Evolutionary conservation across 2,888 invertebrate genomes (phyloP), one percentile per base, ranked within the genome.

Genomic region (Oxystoma pomonae): DNA sequence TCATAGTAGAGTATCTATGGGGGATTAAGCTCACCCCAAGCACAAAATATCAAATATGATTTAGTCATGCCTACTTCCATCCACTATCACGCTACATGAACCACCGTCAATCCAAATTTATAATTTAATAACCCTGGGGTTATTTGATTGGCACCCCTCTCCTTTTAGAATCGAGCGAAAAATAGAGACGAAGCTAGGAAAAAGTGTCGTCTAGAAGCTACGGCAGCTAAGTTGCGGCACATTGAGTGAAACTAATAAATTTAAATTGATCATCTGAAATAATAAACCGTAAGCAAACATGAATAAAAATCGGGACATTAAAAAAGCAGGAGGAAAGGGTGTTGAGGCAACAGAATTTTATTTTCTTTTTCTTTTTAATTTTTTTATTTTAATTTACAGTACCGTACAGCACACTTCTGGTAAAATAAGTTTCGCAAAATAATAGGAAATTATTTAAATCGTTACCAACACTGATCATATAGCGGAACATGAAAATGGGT

Each of bases 211-310:
- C 12, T 35, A 35, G 35, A 7, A 35, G 35, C 5, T 35, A 7
- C 12, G 35, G 3, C 5, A 12, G 12, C 12, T 12, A 35, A 35
- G 35, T 35, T 35, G 35, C 5, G 35, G 35, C 5, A 35, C 35
- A 35, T 35, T 12, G 35, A 35, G 35, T 35, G 35, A 64, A 60
- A 66, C 63, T 66, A 69, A 68, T 70, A 68, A 70, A 70, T 69
- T 68, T 66, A 67, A 70, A 70, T 71, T 71, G 69, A 72, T 72
- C 71, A 69, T 71, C 69, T 68, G 70, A 69, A 64, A 66, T 72
- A 72, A 72, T 69, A 69, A 70, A 72, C 70, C 67, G 70, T 69
- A 66, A 60, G 62, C 68, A 70, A 70, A 71, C 69, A 70, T 71
- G 71, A 70, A 71, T 71, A 70, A 71, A 70, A 71, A 72, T 71